These are phyloP conservation scores for Bos indicus DNA, from an alignment of 2,113 vertebrate species.

Conservation along the genomic window DNA sequence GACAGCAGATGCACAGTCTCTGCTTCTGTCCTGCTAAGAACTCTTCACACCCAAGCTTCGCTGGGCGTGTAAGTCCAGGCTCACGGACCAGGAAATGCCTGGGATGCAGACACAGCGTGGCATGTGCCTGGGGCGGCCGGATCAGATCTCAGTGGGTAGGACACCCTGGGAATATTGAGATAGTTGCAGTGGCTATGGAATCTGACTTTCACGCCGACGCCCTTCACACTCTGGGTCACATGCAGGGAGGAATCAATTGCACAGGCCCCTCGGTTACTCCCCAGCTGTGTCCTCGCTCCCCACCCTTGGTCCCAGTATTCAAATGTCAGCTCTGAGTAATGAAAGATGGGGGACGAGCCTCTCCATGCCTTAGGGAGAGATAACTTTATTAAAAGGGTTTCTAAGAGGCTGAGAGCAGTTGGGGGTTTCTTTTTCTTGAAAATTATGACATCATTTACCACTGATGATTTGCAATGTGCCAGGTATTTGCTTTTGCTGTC, in stretches of 20 bases:
- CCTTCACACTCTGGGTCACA: neutral
- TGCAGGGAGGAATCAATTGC: neutral
- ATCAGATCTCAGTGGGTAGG: neutral
- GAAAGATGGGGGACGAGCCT: neutral
- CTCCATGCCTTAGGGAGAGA: neutral
- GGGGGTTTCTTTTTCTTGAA: neutral
- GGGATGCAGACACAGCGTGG: neutral
- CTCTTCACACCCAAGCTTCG: neutral
- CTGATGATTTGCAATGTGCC: neutral
- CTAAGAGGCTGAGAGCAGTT: neutral
- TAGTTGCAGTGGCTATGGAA: neutral
- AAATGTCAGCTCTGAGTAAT: neutral
- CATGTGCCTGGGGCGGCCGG: neutral
- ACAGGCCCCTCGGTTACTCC: neutral
- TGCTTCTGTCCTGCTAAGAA: neutral
- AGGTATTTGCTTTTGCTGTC: neutral
- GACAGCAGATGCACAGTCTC: accelerated
- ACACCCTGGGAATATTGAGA: neutral
- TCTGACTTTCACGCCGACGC: neutral
- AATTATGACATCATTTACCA: neutral
- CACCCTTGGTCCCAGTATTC: neutral
- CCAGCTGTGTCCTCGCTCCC: neutral
- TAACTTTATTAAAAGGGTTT: neutral
- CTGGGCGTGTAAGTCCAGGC: neutral
- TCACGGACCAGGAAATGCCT: neutral